phyloP scores from a whole-genome alignment of 2,113 vertebrate genomes.

The Odocoileus virginianus region DNA sequence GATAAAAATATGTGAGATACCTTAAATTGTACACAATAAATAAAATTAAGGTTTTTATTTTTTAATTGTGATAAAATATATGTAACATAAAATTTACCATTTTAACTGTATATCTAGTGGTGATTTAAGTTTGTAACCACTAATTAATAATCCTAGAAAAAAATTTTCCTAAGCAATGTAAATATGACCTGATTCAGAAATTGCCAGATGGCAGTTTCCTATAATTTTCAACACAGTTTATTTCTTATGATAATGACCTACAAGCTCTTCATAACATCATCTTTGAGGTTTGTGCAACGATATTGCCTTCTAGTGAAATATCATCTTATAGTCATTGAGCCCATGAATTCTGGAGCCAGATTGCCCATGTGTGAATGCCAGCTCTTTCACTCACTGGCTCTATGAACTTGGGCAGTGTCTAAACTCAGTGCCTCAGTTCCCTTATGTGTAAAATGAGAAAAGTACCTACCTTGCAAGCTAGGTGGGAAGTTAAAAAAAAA shows the following conservation, averaged over 20 bases:
- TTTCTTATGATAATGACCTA: not conserved
- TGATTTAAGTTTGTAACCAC: constrained; percentile 22
- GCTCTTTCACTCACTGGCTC: not conserved
- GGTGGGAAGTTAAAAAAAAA: not conserved
- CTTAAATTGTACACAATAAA: not conserved
- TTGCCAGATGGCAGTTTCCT: not conserved
- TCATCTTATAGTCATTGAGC: not conserved
- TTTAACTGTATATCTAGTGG: not conserved
- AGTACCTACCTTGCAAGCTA: not conserved
- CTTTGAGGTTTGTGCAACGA: not conserved
- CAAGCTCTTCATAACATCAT: not conserved
- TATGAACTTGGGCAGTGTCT: not conserved
- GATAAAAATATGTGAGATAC: not conserved
- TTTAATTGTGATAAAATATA: not conserved
- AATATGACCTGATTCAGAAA: not conserved
- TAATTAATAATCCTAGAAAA: not conserved
- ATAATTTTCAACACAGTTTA: not conserved
- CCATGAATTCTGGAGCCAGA: not conserved
- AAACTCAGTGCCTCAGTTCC: not conserved
- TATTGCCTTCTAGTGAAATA: not conserved
- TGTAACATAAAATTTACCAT: not conserved
- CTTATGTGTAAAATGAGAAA: not conserved
- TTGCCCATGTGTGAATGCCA: not conserved
- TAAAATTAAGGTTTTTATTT: not conserved
- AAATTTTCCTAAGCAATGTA: not conserved